Evolutionary conservation across 92 coral and sea anemone species (phyloP).

Genomic region (Phenganax stokvisi): DNA sequence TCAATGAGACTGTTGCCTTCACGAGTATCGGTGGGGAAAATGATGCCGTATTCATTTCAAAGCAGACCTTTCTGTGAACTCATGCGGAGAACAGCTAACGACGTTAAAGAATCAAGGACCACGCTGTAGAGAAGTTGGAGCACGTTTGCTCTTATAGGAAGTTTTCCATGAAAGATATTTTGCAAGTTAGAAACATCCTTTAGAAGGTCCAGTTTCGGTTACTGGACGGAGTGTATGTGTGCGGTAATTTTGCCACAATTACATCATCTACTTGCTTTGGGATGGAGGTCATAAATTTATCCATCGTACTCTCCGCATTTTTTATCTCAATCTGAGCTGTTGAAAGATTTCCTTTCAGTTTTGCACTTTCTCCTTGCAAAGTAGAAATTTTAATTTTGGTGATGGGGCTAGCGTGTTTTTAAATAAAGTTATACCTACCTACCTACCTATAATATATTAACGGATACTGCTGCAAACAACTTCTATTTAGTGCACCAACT

Average conservation of each 20-base stretch:
- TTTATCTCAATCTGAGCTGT: conserved; percentile 40
- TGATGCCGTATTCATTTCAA: neutral
- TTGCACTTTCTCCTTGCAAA: conserved; percentile 33
- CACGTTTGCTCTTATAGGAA: neutral
- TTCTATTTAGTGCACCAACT: too few species aligned
- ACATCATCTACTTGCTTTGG: conserved; percentile 43
- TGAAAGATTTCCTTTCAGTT: conserved; percentile 17
- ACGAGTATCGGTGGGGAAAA: conserved; percentile 1
- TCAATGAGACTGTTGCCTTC: neutral
- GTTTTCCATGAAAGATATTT: conserved; percentile 28
- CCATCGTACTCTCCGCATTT: conserved; percentile 32
- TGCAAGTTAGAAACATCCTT: conserved; percentile 35
- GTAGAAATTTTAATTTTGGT: conserved; percentile 27
- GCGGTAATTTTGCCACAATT: conserved; percentile 37
- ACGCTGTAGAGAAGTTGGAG: neutral
- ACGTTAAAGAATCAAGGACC: neutral
- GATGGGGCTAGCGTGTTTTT: too few species aligned
- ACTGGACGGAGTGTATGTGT: conserved; percentile 34
- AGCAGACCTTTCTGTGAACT: conserved; percentile 4
- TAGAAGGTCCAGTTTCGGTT: conserved; percentile 39
- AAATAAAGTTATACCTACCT: too few species aligned
- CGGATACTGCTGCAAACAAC: too few species aligned
- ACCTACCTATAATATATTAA: neutral
- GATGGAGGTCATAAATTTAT: conserved; percentile 37
- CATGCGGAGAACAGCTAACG: neutral